These are phyloP conservation scores for Pandemis heparana DNA, from an alignment of 2,888 invertebrate genomes.

Conservation along the genomic window DNA sequence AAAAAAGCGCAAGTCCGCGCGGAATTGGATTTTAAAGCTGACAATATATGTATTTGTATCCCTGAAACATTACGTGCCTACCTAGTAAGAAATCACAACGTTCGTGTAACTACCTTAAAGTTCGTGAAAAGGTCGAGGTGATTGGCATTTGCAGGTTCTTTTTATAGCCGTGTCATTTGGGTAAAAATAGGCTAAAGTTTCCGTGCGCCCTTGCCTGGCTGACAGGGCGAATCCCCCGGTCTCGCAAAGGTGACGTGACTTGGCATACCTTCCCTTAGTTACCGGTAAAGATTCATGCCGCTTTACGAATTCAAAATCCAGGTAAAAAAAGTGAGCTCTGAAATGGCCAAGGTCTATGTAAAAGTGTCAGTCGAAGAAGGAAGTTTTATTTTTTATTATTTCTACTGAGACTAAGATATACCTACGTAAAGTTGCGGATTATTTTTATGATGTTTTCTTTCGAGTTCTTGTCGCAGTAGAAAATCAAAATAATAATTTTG, in stretches of 20 bases:
- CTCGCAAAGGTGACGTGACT: constrained; percentile 25
- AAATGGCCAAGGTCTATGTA: not conserved
- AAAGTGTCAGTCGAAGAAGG: too few relatives aligned
- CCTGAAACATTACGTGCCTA: constrained; percentile 10
- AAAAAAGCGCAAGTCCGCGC: too few relatives aligned
- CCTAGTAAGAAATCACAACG: not conserved
- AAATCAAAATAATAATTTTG: too few relatives aligned
- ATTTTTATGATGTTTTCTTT: too few relatives aligned
- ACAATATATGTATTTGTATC: not conserved
- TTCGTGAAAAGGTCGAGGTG: constrained; percentile 58
- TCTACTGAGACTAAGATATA: too few relatives aligned
- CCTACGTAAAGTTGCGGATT: too few relatives aligned
- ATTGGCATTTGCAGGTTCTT: constrained; percentile 57
- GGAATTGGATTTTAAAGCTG: not conserved
- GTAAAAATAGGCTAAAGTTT: constrained; percentile 68
- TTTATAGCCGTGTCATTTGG: constrained; percentile 62
- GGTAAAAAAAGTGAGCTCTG: not conserved
- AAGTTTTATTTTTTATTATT: too few relatives aligned
- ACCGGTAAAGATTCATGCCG: constrained; percentile 15
- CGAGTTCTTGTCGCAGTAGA: too few relatives aligned
- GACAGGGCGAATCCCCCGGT: constrained; percentile 41
- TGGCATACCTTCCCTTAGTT: constrained; percentile 28
- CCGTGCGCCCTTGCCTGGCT: constrained; percentile 46
- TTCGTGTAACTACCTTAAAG: constrained; percentile 25
- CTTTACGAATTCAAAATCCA: not conserved